Conservation (phyloP, 2,888 invertebrate genomes). For the Volucella inflata region DNA sequence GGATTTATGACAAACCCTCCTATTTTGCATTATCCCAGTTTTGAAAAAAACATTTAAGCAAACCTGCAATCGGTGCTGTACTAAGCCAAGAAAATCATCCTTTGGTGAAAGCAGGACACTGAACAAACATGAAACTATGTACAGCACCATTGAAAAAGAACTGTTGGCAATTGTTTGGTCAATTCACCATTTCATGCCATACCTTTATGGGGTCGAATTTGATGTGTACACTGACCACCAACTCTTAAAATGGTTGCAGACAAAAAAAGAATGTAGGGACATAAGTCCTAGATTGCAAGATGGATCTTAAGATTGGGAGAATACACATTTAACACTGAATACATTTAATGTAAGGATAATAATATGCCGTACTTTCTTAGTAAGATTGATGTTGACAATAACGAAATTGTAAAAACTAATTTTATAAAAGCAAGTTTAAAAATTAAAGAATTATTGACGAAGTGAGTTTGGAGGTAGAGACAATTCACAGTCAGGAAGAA, state of each 20-base stretch:
- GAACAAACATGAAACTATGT: slow-evolving; percentile 21
- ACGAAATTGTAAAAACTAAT: too few species aligned
- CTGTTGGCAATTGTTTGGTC: slow-evolving; percentile 40
- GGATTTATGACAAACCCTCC: slow-evolving; percentile 29
- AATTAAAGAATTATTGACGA: too few species aligned
- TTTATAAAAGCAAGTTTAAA: too few species aligned
- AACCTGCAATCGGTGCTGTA: slow-evolving; percentile 15
- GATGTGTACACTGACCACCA: slow-evolving; percentile 34
- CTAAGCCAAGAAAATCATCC: slow-evolving; percentile 25
- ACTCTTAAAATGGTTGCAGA: slow-evolving; percentile 41
- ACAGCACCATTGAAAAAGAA: slow-evolving; percentile 38
- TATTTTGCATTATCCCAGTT: slow-evolving; percentile 32
- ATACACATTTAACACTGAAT: slow-evolving; percentile 50
- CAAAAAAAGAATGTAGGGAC: slow-evolving; percentile 50
- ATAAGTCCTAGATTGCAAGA: slow-evolving; percentile 48
- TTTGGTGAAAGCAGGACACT: slow-evolving; percentile 22
- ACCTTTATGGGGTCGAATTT: slow-evolving; percentile 34
- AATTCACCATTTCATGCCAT: slow-evolving; percentile 33
- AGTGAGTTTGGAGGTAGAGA: too few species aligned
- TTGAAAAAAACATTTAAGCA: slow-evolving; percentile 31
- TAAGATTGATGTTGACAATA: slow-evolving; percentile 32
- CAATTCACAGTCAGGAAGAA: too few species aligned
- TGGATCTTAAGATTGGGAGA: slow-evolving; percentile 42
- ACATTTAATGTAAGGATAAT: slow-evolving; percentile 53
- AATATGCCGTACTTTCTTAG: slow-evolving; percentile 48